These are phyloP conservation scores for Sinella curviseta DNA, from an alignment of 1,140 invertebrate species.

Conservation along the genomic window DNA sequence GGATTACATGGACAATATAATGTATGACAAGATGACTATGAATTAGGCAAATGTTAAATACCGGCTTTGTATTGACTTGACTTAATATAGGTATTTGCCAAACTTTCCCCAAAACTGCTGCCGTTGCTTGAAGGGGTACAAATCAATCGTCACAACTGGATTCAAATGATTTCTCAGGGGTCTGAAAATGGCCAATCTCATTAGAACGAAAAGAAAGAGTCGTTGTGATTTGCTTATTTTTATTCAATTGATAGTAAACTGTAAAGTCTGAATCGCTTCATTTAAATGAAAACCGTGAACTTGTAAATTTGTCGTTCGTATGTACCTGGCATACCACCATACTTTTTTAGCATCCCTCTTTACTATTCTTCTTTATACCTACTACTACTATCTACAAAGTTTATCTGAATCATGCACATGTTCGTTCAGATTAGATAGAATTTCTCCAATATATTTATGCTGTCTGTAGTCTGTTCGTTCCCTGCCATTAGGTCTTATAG, in stretches of 20 bases:
- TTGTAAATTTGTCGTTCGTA: constrained; percentile 18
- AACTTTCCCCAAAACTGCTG: constrained; percentile 72
- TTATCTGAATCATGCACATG: neutral
- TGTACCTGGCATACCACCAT: constrained; percentile 23
- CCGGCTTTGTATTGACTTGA: constrained; percentile 33
- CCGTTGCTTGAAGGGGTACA: constrained; percentile 82
- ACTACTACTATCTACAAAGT: neutral
- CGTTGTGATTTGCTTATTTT: constrained; percentile 26
- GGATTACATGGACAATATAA: constrained; percentile 12
- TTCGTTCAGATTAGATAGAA: neutral
- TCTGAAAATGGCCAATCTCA: constrained; percentile 33
- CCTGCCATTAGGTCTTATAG: neutral
- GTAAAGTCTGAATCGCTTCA: constrained; percentile 17
- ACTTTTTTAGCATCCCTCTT: neutral
- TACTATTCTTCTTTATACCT: neutral
- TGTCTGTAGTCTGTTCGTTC: too few species aligned
- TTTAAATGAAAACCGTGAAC: constrained; percentile 4
- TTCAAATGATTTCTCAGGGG: constrained; percentile 63
- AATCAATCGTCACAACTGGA: constrained; percentile 79
- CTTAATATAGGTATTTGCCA: constrained; percentile 77
- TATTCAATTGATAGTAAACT: constrained; percentile 25
- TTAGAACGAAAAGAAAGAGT: neutral
- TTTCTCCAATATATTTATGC: too few species aligned
- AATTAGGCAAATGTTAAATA: neutral
- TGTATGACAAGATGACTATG: neutral